Conservation (phyloP, 2,797 vertebrate genomes). For the Orestias chungarensis region DNA sequence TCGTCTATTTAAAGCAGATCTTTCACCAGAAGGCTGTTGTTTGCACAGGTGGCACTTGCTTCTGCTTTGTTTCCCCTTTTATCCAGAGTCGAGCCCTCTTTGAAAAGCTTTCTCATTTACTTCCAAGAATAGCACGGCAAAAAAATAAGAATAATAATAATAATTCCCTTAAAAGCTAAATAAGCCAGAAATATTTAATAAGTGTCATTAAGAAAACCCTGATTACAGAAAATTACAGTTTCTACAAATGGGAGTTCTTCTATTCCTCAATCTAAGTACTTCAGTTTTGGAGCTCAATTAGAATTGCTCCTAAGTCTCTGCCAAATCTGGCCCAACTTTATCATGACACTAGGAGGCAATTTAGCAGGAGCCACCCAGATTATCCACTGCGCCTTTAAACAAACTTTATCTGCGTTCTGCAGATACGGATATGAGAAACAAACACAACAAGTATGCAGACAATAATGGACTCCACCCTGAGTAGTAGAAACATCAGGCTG, state of each 20-base stretch:
- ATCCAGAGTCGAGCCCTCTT: slow-evolving; percentile 65
- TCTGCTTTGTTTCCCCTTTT: slow-evolving; percentile 73
- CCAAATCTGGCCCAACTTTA: slow-evolving; percentile 39
- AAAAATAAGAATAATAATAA: too few relatives aligned
- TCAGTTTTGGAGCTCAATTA: slow-evolving; percentile 34
- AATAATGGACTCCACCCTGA: slow-evolving; percentile 23
- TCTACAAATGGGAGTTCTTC: slow-evolving; percentile 65
- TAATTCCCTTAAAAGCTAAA: slow-evolving; percentile 65
- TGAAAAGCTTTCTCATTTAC: slow-evolving; percentile 63
- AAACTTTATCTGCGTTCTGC: slow-evolving; percentile 48
- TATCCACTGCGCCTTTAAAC: slow-evolving; percentile 57
- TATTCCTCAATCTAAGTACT: slow-evolving; percentile 43
- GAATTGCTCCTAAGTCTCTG: slow-evolving; percentile 41
- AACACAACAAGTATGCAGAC: slow-evolving; percentile 37
- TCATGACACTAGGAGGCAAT: slow-evolving; percentile 56
- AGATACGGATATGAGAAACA: slow-evolving; percentile 28
- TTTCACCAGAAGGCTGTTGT: slow-evolving; percentile 71
- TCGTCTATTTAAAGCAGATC: slow-evolving; percentile 52
- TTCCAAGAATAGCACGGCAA: slow-evolving; percentile 72
- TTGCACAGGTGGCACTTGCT: slow-evolving; percentile 80
- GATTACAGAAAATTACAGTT: slow-evolving; percentile 77
- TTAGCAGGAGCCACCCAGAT: slow-evolving; percentile 38
- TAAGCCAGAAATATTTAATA: slow-evolving; percentile 63
- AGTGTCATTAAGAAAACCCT: slow-evolving; percentile 71
- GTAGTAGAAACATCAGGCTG: slow-evolving; percentile 52